Evolutionary conservation across 2,797 vertebrate genomes (phyloP).

Genomic region (Balearica regulorum): DNA sequence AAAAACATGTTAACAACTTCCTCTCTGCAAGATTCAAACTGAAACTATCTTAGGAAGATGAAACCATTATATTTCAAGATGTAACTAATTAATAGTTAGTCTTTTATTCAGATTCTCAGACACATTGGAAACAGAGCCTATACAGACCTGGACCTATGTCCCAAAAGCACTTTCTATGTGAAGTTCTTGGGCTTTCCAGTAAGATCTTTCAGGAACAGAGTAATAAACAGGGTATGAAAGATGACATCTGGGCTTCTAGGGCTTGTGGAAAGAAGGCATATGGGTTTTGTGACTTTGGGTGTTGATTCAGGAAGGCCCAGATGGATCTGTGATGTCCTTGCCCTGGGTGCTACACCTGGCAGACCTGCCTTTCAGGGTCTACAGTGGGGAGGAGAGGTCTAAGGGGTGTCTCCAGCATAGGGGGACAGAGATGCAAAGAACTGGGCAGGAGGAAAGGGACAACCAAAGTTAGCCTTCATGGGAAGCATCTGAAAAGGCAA

Average conservation of each 20-base stretch:
- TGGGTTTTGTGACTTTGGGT: not conserved
- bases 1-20: not conserved
- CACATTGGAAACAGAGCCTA: not conserved
- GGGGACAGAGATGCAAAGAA: not conserved
- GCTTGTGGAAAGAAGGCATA: not conserved
- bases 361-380: not conserved
- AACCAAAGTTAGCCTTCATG: not conserved
- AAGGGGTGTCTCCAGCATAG: not conserved
- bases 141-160: not conserved
- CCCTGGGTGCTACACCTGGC: not conserved
- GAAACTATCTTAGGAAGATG: not conserved
- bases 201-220: not conserved
- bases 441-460: not conserved
- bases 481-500: not conserved
- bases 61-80: not conserved
- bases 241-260: not conserved
- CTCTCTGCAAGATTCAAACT: not conserved
- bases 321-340: not conserved
- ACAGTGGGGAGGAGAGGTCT: not conserved
- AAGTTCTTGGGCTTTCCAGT: not conserved
- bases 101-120: not conserved
- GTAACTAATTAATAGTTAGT: not conserved
- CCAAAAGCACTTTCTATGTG: not conserved
- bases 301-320: not conserved
- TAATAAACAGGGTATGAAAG: not conserved